Percentiles rank a stretch among this genome's conserved stretches.
Evolutionary conservation across 2,113 vertebrate genomes (phyloP).

Genomic region (Elaphurus davidianus): DNA sequence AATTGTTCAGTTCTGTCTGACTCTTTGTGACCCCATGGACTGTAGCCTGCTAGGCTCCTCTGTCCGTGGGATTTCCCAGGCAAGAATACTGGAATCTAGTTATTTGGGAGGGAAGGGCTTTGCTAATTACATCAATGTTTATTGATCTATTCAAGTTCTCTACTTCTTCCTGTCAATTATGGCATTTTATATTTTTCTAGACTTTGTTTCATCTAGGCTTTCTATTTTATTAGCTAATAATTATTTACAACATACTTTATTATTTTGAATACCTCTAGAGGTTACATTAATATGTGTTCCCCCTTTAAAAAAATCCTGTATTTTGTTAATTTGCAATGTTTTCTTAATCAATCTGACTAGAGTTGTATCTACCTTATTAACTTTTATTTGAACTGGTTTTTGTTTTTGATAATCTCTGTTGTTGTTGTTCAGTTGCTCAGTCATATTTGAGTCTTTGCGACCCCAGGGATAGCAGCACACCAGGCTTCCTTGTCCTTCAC

Average conservation of each 20-base stretch:
- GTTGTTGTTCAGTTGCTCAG: not conserved
- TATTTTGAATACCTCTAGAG: not conserved
- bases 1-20: not conserved
- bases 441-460: not conserved
- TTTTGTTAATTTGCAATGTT: not conserved
- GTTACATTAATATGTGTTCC: not conserved
- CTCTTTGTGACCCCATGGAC: not conserved
- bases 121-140: not conserved
- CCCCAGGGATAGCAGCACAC: not conserved
- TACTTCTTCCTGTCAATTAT: not conserved
- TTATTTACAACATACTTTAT: not conserved
- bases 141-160: not conserved
- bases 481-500: not conserved
- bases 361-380: not conserved
- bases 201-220: not conserved
- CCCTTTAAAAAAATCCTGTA: not conserved
- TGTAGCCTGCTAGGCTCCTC: not conserved
- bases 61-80: not conserved
- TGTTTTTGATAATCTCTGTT: not conserved
- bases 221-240: not conserved
- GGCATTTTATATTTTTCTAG: not conserved
- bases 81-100: not conserved
- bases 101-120: not conserved
- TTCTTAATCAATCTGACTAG: not conserved
- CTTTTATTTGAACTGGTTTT: not conserved